Evolutionary conservation across 2,113 vertebrate genomes (phyloP).

Genomic region (Amia ocellicauda): DNA sequence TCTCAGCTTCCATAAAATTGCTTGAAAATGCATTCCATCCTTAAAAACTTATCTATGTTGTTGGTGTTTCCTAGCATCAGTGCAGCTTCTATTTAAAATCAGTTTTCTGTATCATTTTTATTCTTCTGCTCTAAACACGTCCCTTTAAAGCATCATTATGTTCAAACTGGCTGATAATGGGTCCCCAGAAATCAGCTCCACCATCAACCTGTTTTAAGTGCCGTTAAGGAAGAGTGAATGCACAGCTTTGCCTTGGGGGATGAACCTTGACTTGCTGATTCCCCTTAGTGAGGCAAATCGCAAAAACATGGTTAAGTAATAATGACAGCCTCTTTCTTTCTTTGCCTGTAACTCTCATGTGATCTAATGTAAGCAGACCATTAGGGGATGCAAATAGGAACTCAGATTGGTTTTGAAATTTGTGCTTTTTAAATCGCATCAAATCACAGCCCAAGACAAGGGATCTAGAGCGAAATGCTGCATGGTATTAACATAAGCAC

Average conservation of each 20-base stretch:
- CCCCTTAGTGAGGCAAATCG: background rate
- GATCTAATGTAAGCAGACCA: constrained; percentile 1
- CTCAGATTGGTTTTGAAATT: background rate
- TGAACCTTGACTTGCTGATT: background rate
- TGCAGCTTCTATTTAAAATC: too few relatives aligned
- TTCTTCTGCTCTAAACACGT: too few relatives aligned
- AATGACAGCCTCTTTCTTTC: background rate
- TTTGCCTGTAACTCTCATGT: background rate
- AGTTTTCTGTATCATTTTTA: too few relatives aligned
- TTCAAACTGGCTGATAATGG: background rate
- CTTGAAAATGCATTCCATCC: too few relatives aligned
- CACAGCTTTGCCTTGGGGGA: background rate
- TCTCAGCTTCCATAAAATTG: too few relatives aligned
- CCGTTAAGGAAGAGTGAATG: background rate
- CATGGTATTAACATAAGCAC: too few relatives aligned
- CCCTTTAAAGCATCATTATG: background rate
- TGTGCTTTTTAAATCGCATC: constrained; percentile 2
- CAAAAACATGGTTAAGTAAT: background rate
- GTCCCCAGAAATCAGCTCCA: background rate
- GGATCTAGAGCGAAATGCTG: background rate
- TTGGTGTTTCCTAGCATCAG: too few relatives aligned
- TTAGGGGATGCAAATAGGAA: background rate
- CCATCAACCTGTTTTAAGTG: background rate
- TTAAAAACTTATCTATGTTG: too few relatives aligned
- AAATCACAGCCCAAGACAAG: background rate